These are phyloP conservation scores for Augochlora pura DNA, from an alignment of 1,140 invertebrate genomes.

Conservation along the genomic window DNA sequence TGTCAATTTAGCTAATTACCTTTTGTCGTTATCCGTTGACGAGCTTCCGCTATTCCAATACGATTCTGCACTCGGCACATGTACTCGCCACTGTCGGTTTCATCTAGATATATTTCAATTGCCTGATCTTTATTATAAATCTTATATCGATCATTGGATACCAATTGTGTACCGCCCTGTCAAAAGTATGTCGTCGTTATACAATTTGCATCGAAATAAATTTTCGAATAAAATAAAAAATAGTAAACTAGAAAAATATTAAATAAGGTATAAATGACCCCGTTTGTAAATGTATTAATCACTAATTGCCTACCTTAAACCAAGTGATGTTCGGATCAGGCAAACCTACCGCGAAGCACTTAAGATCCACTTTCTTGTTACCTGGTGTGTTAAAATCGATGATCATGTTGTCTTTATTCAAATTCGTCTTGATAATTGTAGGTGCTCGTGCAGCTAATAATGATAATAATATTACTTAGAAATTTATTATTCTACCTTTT, in stretches of 20 bases:
- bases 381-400: slow-evolving; percentile 55
- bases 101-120: slow-evolving; percentile 73
- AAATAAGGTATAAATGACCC: too few species aligned
- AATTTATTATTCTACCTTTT: neutral
- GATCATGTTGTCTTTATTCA: slow-evolving; percentile 58
- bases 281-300: neutral
- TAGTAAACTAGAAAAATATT: neutral
- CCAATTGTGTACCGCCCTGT: slow-evolving; percentile 61
- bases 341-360: slow-evolving; percentile 69
- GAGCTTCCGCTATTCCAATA: slow-evolving; percentile 65
- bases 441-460: slow-evolving; percentile 46
- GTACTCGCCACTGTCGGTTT: slow-evolving; percentile 75
- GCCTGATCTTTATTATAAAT: slow-evolving; percentile 66
- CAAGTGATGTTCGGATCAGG: slow-evolving; percentile 72
- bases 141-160: slow-evolving; percentile 68
- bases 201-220: neutral
- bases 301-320: slow-evolving; percentile 71
- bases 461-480: slow-evolving; percentile 18
- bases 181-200: slow-evolving; percentile 8
- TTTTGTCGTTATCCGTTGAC: slow-evolving; percentile 73
- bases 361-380: slow-evolving; percentile 60
- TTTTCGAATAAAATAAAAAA: neutral
- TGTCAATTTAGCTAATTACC: slow-evolving; percentile 65
- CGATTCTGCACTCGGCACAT: slow-evolving; percentile 73
- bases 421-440: slow-evolving; percentile 55